A percentile compares a stretch with the other conserved stretches of the same genome.
These are phyloP conservation scores for Platorchestia sp. DNA, from an alignment of 1,140 invertebrate genomes.

Conservation along the genomic window DNA sequence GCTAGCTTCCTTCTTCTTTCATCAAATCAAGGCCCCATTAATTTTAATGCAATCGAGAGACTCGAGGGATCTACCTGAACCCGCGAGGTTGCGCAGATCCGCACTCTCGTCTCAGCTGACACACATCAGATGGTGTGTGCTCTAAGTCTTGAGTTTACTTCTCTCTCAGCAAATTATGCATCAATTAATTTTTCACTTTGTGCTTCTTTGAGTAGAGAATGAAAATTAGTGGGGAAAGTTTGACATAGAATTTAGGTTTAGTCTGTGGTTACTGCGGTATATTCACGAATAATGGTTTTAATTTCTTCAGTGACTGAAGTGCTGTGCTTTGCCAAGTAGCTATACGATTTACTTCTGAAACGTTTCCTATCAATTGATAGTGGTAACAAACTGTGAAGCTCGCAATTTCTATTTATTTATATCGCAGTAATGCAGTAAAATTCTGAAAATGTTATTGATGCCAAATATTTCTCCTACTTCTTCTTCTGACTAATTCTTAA, in stretches of 20 bases:
- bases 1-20: constrained; percentile 19
- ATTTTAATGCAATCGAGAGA: constrained; percentile 35
- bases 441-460: no score
- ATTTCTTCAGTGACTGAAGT: no score
- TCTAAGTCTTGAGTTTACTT: neutral
- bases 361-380: no score
- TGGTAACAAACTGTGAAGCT: no score
- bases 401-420: no score
- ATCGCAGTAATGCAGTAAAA: no score
- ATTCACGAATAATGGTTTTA: no score
- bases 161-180: neutral
- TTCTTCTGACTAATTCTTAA: no score
- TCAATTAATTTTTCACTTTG: neutral
- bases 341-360: no score
- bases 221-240: neutral
- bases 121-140: neutral
- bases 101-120: neutral
- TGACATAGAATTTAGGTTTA: neutral
- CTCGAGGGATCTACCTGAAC: neutral
- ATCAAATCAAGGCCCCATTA: constrained; percentile 49
- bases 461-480: no score
- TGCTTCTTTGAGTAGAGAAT: neutral
- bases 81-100: neutral
- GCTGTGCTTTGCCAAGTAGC: no score
- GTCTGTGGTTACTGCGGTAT: no score